Evolutionary conservation across 2,113 vertebrate genomes (phyloP).

Genomic region (Diadophis punctatus): DNA sequence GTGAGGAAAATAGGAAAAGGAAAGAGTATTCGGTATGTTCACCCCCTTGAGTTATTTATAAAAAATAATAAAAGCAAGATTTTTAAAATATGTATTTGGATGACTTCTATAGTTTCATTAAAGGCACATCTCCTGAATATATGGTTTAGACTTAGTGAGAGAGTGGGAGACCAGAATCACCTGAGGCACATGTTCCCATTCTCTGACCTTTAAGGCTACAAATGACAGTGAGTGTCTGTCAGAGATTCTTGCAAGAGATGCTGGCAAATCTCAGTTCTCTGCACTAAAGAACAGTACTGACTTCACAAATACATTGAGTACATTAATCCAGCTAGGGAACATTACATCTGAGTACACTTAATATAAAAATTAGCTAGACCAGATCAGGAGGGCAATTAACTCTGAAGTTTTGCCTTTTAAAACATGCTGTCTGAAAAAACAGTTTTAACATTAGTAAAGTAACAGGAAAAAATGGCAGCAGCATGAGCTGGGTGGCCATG

Average conservation of each 20-base stretch:
- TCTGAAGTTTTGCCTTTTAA: constrained; percentile 14
- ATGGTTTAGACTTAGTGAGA: no score
- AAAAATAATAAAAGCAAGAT: background rate
- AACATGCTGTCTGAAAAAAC: constrained; percentile 29
- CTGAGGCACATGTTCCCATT: background rate
- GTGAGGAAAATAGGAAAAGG: background rate
- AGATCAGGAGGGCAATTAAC: constrained; percentile 12
- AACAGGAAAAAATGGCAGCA: background rate
- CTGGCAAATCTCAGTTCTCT: background rate
- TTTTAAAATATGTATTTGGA: background rate
- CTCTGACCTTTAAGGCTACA: background rate
- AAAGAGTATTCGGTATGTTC: background rate
- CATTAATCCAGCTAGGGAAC: background rate
- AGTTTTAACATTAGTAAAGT: background rate
- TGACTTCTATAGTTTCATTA: background rate
- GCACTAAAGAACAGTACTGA: background rate
- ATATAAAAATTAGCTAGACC: background rate
- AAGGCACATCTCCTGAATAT: background rate
- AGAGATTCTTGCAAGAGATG: background rate
- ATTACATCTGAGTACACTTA: background rate
- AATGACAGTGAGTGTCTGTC: background rate
- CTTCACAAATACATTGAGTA: background rate
- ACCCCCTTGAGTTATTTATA: background rate
- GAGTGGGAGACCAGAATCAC: background rate
- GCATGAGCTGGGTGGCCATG: background rate